Base-by-base conservation (phyloP, 2,888 invertebrate species). In the Silvanus unidentatus region DNA sequence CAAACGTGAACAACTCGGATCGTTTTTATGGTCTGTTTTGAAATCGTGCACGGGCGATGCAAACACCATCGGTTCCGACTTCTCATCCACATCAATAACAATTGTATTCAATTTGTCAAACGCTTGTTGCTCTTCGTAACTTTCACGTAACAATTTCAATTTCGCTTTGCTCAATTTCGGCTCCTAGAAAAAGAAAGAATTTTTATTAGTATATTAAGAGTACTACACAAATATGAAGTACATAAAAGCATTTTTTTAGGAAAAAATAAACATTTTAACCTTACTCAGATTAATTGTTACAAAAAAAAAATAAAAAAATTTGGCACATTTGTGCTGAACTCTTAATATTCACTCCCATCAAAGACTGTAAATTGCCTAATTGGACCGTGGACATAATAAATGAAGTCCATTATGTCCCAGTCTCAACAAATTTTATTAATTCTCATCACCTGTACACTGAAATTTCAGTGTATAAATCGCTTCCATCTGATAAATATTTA, bases 261-360 rank as follows among this genome's bases (percentile, higher is more conserved):
- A n/a, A 32, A 12, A 11, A 32, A 32, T 22, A 5, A 22, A 22
- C 8, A 22, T 22, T 22, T 5, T 5, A 22, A 22, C 22, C 22
- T 22, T 22, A 22, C 22, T 22, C 22, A 22, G 22, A 5, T 3
- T 22, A 22, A 22, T 22, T 22, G n/a, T n/a, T n/a, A 22, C 8
- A 22, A 22, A 22, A 5, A 5, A 5, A 5, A 22, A 22, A 22
- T 22, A 5, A 8, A 22, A 22, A 8, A 5, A 22, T 22, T 22
- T 22, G 48, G 49, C 57, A 57, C 56, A 59, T 57, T 58, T 60
- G 60, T 59, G 59, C 52, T 50, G 52, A 56, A 58, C 60, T 60
- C 60, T 60, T 58, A 58, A 59, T 54, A 46, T 32, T 32, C 32
- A n/a, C 6, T 32, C n/a, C 22, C 3, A 22, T 3, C 8, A 22